A percentile compares a stretch with the other conserved stretches of the same genome.
Evolutionary conservation across 2,797 vertebrate species (phyloP).

Genomic region (Schizothorax lantsangensis): DNA sequence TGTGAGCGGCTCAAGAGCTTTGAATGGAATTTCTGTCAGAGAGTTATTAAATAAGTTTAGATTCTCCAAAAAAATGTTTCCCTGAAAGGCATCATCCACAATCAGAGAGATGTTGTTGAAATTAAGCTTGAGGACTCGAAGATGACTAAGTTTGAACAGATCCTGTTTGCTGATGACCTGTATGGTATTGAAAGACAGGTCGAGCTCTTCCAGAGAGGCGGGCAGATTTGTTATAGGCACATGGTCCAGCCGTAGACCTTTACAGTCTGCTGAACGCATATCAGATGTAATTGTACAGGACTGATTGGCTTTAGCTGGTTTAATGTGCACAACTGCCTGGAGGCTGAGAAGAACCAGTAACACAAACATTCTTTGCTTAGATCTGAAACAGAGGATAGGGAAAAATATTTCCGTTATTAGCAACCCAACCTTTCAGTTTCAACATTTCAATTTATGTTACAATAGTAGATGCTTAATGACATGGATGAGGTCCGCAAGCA

Average conservation of each 20-base stretch:
- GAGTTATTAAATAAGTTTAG: conserved; percentile 87
- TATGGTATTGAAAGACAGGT: conserved; percentile 85
- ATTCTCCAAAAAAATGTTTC: conserved; percentile 75
- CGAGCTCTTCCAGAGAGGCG: conserved; percentile 68
- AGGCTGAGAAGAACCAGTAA: conserved; percentile 57
- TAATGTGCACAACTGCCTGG: conserved; percentile 58
- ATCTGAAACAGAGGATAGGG: conserved; percentile 56
- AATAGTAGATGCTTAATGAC: not conserved
- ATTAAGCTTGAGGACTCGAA: conserved; percentile 72
- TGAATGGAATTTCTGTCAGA: conserved; percentile 75
- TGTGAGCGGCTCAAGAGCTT: conserved; percentile 72
- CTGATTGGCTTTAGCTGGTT: conserved; percentile 45
- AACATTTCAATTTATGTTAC: not conserved
- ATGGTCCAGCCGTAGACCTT: conserved; percentile 69
- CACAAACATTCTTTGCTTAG: conserved; percentile 57
- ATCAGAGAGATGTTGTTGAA: conserved; percentile 84
- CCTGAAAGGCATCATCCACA: conserved; percentile 73
- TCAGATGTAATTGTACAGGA: conserved; percentile 55
- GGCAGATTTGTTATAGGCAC: conserved; percentile 77
- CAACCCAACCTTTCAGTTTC: not conserved
- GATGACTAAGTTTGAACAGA: conserved; percentile 70
- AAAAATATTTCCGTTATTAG: not conserved
- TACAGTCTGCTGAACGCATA: conserved; percentile 72
- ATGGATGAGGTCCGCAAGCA: not conserved
- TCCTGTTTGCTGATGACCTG: conserved; percentile 64